These are phyloP conservation scores for Phymorhynchus buccinoides DNA, from an alignment of 1,140 invertebrate species.

Conservation along the genomic window DNA sequence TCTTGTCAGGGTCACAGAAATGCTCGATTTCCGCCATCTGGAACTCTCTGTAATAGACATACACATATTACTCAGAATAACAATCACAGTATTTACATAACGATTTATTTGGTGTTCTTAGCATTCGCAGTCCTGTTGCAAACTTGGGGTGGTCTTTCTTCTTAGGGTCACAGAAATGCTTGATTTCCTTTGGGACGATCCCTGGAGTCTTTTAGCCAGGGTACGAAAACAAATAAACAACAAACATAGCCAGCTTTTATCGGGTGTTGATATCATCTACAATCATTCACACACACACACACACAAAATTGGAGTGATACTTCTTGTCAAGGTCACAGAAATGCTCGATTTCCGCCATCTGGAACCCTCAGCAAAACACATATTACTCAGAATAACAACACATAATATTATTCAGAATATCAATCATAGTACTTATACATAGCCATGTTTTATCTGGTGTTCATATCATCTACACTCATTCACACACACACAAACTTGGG, in stretches of 20 bases:
- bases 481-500: conserved; percentile 83
- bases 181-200: no score
- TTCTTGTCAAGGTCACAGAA: conserved; percentile 96
- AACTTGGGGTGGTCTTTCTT: conserved; percentile 97
- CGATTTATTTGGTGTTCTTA: no score
- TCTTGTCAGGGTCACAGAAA: conserved; percentile 94
- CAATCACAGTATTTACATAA: not conserved
- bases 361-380: conserved; percentile 84
- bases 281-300: conserved; percentile 6
- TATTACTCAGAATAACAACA: no score
- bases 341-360: conserved; percentile 99
- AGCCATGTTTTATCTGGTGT: no score
- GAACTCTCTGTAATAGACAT: conserved; percentile 84
- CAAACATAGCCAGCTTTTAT: no score
- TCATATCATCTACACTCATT: no score
- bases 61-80: not conserved
- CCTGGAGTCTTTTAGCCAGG: no score
- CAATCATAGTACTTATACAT: not conserved
- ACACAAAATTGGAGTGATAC: conserved; percentile 92
- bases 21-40: conserved; percentile 99
- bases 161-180: conserved; percentile 97
- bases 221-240: no score
- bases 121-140: no score
- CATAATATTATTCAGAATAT: not conserved
- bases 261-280: no score